phyloP scores from a whole-genome alignment of 2,113 vertebrate species.

The Melospiza georgiana region DNA sequence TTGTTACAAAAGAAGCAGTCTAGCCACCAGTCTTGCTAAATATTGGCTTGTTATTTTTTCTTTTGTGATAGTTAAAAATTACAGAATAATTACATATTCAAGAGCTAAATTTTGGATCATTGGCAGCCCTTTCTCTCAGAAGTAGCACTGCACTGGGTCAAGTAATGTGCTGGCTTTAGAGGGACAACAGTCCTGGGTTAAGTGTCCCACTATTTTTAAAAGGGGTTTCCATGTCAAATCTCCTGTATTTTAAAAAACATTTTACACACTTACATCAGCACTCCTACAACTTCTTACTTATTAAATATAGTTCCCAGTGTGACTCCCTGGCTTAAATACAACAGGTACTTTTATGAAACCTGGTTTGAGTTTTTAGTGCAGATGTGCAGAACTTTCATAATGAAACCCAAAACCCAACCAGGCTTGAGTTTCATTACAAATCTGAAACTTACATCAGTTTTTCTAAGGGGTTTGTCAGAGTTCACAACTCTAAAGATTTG shows the following conservation, averaged over 20 bases:
- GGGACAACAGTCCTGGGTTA: neutral
- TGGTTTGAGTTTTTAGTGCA: constrained; percentile 64
- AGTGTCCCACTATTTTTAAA: constrained; percentile 15
- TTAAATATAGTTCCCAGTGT: constrained; percentile 57
- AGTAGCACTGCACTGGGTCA: neutral
- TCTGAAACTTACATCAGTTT: constrained; percentile 53
- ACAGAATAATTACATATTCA: neutral
- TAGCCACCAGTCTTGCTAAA: neutral
- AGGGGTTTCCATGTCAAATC: constrained; percentile 26
- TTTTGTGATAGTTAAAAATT: neutral
- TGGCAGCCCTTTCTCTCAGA: neutral
- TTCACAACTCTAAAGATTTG: constrained; percentile 46
- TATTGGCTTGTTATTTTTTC: neutral
- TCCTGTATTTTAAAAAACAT: constrained; percentile 34
- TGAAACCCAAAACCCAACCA: constrained; percentile 57
- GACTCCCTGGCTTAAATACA: constrained; percentile 46
- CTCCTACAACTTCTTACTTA: constrained; percentile 59
- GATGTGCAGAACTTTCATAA: constrained; percentile 54
- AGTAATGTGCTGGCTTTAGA: neutral
- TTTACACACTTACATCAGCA: constrained; percentile 64
- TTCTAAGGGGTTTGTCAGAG: constrained; percentile 50
- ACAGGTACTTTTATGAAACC: constrained; percentile 66
- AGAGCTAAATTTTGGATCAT: neutral
- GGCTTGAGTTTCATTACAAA: constrained; percentile 61
- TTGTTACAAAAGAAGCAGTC: neutral